These are phyloP conservation scores for Centropristis striata DNA, from an alignment of 2,113 vertebrate species.

Conservation along the genomic window DNA sequence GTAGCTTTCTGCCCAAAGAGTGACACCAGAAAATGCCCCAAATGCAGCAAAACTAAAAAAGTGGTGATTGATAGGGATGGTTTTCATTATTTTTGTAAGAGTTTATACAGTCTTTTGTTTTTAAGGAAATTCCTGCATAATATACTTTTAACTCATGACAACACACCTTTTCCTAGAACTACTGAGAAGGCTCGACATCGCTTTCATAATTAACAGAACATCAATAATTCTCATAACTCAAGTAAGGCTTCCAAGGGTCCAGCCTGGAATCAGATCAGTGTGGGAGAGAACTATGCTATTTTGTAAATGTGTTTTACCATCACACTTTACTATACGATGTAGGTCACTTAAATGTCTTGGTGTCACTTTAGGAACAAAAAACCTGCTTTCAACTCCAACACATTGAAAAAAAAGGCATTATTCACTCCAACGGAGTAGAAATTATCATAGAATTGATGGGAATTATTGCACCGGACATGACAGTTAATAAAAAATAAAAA, in stretches of 20 bases:
- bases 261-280: constrained; percentile 72
- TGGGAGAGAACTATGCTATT: constrained; percentile 22
- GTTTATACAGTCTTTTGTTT: too few relatives aligned
- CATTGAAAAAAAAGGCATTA: constrained; percentile 61
- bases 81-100: too few relatives aligned
- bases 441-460: constrained; percentile 29
- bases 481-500: constrained; percentile 9
- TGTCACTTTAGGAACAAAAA: background rate
- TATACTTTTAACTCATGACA: background rate
- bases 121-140: too few relatives aligned
- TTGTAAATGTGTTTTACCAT: constrained; percentile 10
- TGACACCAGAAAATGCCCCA: too few relatives aligned
- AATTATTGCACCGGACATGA: constrained; percentile 65
- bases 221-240: constrained; percentile 22
- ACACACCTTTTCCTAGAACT: background rate
- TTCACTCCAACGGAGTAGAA: constrained; percentile 44
- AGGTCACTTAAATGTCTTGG: constrained; percentile 50
- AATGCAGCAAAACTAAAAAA: too few relatives aligned
- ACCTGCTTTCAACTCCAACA: constrained; percentile 28
- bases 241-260: constrained; percentile 80
- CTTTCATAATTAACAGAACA: constrained; percentile 4
- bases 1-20: too few relatives aligned
- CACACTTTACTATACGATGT: background rate
- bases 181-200: constrained; percentile 15
- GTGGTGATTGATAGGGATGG: too few relatives aligned